Base-by-base conservation (phyloP, 2,888 invertebrate species). In the Sarcophaga variegata region DNA sequence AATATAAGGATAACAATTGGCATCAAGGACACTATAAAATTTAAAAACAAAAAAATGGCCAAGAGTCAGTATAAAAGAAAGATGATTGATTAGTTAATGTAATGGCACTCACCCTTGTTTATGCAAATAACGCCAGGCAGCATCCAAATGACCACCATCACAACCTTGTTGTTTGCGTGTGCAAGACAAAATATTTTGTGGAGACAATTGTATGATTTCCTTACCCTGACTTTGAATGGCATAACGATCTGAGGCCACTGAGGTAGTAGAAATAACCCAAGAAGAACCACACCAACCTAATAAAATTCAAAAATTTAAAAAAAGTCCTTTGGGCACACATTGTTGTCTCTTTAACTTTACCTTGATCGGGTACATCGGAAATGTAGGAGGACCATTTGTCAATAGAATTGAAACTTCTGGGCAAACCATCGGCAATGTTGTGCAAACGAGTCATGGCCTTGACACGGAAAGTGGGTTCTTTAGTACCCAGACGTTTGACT, bases 211-310 rank as follows among this genome's bases (percentile, higher is more conserved):
- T 8, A 96, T 94, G 20, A 94, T 94, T 92, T 97, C 97, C 12
- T 94, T 94, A 0, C 98, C 98, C 89, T 96, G 96, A 10, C 97
- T 97, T 93, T 97, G 96, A 89, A 99, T 97, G 6, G 97, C 96
- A 90, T 96, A 96, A 90, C 97, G 95, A 93, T 97, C 97, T 74
- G 97, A 96, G 79, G 96, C 96, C 62, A 97, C 96, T 17, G 96
- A 95, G 14, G 96, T 96, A 0, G 98, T 97, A 0, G 98, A 97
- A 45, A 99, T 95, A 0, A 98, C 98, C 99, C 99, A 99, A 3
- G 98, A 98, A 0, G 98, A 96, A 0, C 97, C 98, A 92, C 99
- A 93, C 94, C 95, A 95, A 25, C 95, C 95, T 91, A 6, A 22
- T 1, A 54, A n/a, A 27, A 77, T 10, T 20, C 12, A 62, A 75